These are phyloP conservation scores for Prosopocoilus inquinatus DNA, from an alignment of 2,888 invertebrate genomes.

Conservation along the genomic window DNA sequence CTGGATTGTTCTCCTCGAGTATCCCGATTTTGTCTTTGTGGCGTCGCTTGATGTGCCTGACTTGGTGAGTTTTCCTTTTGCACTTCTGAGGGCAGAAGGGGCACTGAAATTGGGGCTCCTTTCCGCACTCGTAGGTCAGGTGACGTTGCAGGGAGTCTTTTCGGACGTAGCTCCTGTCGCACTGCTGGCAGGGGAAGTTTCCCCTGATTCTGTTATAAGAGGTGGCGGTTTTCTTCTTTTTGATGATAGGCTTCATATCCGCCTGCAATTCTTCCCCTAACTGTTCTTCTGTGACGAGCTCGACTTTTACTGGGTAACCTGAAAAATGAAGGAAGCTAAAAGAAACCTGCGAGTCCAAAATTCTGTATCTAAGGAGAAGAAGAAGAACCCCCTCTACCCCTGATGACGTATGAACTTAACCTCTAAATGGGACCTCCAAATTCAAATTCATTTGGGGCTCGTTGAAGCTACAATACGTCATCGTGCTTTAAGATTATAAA, in stretches of 20 bases:
- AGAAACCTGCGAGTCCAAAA: too few species aligned
- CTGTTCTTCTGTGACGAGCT: not conserved
- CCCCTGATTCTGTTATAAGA: slow-evolving; percentile 47
- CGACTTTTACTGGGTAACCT: too few species aligned
- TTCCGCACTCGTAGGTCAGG: slow-evolving; percentile 15
- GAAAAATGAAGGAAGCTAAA: too few species aligned
- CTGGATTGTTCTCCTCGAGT: slow-evolving; percentile 51
- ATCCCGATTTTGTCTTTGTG: not conserved
- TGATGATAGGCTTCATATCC: slow-evolving; percentile 20
- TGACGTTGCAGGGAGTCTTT: slow-evolving; percentile 11
- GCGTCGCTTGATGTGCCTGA: not conserved
- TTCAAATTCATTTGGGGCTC: too few species aligned
- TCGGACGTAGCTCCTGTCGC: slow-evolving; percentile 11
- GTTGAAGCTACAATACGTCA: too few species aligned
- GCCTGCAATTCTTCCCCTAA: slow-evolving; percentile 7
- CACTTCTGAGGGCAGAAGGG: slow-evolving; percentile 10
- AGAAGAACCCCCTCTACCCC: too few species aligned
- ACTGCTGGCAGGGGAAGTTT: slow-evolving; percentile 11
- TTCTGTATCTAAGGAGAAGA: too few species aligned
- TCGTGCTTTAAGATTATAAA: too few species aligned
- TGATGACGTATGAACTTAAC: too few species aligned
- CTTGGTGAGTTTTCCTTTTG: not conserved
- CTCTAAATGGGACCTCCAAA: too few species aligned
- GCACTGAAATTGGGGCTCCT: slow-evolving; percentile 18
- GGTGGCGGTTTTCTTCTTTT: slow-evolving; percentile 35